phyloP scores from a whole-genome alignment of 2,113 vertebrate species.

The Passer domesticus region DNA sequence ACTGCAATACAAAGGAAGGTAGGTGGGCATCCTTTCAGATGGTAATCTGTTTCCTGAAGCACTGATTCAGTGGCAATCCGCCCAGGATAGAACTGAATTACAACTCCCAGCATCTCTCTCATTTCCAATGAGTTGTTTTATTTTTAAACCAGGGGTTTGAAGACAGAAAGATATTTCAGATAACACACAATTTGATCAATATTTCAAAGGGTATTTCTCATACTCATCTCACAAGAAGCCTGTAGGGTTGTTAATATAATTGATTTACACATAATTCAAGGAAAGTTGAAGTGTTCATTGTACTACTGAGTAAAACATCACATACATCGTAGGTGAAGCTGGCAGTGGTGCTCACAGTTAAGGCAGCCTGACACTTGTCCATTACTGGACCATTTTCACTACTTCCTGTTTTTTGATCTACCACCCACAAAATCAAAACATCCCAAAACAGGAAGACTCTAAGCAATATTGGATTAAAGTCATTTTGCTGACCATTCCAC shows the following conservation, averaged over 20 bases:
- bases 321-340: background rate
- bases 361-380: background rate
- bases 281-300: background rate
- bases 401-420: background rate
- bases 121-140: slow-evolving; percentile 22
- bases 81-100: slow-evolving; percentile 38
- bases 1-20: slow-evolving; percentile 20
- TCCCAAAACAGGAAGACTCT: background rate
- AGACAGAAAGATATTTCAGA: slow-evolving; percentile 12
- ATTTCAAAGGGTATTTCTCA: background rate
- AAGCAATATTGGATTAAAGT: background rate
- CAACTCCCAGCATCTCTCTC: background rate
- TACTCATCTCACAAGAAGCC: background rate
- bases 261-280: background rate
- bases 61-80: slow-evolving; percentile 29
- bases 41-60: slow-evolving; percentile 30
- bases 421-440: background rate
- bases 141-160: slow-evolving; percentile 22
- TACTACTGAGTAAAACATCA: background rate
- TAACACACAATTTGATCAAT: background rate
- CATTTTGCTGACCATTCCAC: background rate
- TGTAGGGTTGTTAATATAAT: background rate
- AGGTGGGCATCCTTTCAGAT: slow-evolving; percentile 7
- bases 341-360: background rate
- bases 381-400: background rate